phyloP scores from a whole-genome alignment of 2,888 invertebrate species.

The Spodoptera picta region DNA sequence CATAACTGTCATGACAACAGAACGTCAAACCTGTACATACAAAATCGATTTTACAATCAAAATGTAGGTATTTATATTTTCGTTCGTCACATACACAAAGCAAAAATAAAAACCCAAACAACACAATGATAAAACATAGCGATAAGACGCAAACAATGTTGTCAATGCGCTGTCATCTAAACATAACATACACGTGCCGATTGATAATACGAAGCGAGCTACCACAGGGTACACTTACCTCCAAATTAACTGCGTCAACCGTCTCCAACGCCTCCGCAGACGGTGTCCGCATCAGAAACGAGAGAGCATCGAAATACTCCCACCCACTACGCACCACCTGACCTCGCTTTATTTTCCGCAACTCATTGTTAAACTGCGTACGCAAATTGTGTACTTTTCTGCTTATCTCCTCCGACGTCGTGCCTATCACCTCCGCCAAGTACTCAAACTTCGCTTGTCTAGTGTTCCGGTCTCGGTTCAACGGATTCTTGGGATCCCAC shows the following conservation, averaged over 20 bases:
- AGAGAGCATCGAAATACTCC: slow-evolving; percentile 83
- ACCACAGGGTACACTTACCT: slow-evolving; percentile 62
- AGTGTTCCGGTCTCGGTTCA: slow-evolving; percentile 71
- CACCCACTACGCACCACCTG: slow-evolving; percentile 73
- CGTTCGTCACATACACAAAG: too few relatives aligned
- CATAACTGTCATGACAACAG: too few relatives aligned
- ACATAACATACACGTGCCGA: slow-evolving; percentile 8
- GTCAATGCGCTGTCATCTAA: slow-evolving; percentile 13
- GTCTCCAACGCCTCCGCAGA: slow-evolving; percentile 68
- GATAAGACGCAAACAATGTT: background rate
- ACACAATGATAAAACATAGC: too few relatives aligned
- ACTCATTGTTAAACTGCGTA: slow-evolving; percentile 81
- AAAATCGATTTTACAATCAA: too few relatives aligned
- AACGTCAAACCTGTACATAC: too few relatives aligned
- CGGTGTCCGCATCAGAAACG: slow-evolving; percentile 73
- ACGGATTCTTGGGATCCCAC: slow-evolving; percentile 78
- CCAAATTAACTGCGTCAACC: slow-evolving; percentile 78
- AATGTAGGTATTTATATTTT: too few relatives aligned
- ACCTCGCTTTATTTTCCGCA: slow-evolving; percentile 79
- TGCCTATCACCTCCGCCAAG: slow-evolving; percentile 76
- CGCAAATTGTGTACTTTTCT: slow-evolving; percentile 82
- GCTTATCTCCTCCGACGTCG: slow-evolving; percentile 78
- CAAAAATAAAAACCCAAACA: too few relatives aligned
- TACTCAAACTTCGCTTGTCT: slow-evolving; percentile 73
- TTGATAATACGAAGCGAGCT: background rate